Percentiles rank a stretch among this genome's conserved stretches.
phyloP scores from a whole-genome alignment of 1,140 invertebrate genomes.

The Macrobrachium rosenbergii region DNA sequence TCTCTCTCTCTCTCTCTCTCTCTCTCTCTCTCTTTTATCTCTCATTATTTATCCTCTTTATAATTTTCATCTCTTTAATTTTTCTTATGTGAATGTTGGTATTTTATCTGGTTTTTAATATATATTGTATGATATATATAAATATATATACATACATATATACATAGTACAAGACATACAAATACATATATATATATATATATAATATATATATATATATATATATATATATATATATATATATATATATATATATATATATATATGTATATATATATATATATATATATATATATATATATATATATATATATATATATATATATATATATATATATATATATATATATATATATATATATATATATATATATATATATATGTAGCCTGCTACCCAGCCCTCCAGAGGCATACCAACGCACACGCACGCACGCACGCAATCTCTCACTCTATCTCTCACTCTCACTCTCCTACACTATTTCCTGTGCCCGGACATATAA shows the following conservation, averaged over 20 bases:
- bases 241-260: conserved; percentile 36
- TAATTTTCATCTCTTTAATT: neutral
- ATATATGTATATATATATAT: conserved; percentile 29
- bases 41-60: too few relatives aligned
- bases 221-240: conserved; percentile 35
- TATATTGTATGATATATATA: conserved; percentile 8
- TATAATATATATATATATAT: conserved; percentile 38
- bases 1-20: conserved; percentile 22
- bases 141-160: neutral
- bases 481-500: too few relatives aligned
- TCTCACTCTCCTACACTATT: conserved; percentile 9
- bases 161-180: conserved; percentile 7
- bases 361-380: conserved; percentile 16
- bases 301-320: neutral
- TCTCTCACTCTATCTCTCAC: neutral
- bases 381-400: neutral
- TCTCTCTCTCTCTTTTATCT: neutral
- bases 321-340: conserved; percentile 14
- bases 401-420: neutral
- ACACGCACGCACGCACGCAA: neutral
- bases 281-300: conserved; percentile 20
- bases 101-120: neutral
- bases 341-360: conserved; percentile 23
- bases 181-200: conserved; percentile 26
- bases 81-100: too few relatives aligned